Conservation (phyloP, 2,113 vertebrate genomes). For the Echinops telfairi region DNA sequence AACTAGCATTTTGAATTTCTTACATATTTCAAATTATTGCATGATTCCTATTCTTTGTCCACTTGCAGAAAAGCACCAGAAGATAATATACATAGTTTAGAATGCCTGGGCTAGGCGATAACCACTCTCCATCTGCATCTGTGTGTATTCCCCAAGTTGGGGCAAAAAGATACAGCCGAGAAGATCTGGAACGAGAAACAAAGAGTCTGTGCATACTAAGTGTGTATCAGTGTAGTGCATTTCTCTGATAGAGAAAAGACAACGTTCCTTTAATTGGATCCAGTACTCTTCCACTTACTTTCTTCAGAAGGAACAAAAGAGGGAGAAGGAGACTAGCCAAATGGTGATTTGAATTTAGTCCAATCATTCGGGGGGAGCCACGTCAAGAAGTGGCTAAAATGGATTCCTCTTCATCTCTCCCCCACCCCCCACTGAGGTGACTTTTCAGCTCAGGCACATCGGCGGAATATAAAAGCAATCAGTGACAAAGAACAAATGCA, state of each 20-base stretch:
- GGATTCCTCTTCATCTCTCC: constrained; percentile 82
- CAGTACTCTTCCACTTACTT: constrained; percentile 49
- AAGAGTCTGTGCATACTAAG: constrained; percentile 31
- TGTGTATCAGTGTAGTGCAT: constrained; percentile 49
- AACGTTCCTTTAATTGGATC: constrained; percentile 75
- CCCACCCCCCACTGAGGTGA: constrained; percentile 70
- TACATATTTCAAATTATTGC: constrained; percentile 36
- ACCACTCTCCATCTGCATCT: neutral
- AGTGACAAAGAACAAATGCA: constrained; percentile 85
- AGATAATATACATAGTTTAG: neutral
- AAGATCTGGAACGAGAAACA: constrained; percentile 24
- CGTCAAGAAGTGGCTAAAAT: constrained; percentile 74
- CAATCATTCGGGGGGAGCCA: constrained; percentile 80
- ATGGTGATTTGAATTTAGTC: constrained; percentile 78
- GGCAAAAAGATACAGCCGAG: neutral
- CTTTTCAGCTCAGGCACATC: constrained; percentile 80
- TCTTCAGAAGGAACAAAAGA: constrained; percentile 55
- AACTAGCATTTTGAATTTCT: neutral
- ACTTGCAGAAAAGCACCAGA: constrained; percentile 11
- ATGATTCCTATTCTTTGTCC: neutral
- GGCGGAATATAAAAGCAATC: constrained; percentile 85
- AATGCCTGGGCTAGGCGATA: neutral
- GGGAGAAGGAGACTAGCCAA: constrained; percentile 67
- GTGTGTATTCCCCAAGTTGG: neutral
- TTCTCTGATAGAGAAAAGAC: constrained; percentile 47